A percentile compares a stretch with the other conserved stretches of the same genome.
phyloP scores from a whole-genome alignment of 2,797 vertebrate genomes.

The Manis crassicaudata region DNA sequence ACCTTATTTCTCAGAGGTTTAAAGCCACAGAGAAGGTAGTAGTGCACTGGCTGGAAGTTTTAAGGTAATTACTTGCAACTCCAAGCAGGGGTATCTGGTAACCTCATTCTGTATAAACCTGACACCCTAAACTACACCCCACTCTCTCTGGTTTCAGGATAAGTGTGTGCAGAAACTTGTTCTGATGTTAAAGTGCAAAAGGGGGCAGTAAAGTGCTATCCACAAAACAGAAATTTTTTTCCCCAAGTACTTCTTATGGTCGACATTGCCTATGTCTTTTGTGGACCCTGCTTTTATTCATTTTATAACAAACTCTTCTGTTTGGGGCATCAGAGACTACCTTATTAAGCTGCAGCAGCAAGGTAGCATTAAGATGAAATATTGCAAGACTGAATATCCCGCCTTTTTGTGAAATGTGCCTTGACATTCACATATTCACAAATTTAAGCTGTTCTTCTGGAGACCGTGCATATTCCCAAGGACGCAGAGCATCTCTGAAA shows the following conservation, averaged over 20 bases:
- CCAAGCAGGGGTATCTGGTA: constrained; percentile 49
- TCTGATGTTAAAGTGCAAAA: constrained; percentile 88
- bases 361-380: neutral
- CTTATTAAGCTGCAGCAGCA: neutral
- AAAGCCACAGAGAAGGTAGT: constrained; percentile 55
- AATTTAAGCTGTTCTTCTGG: constrained; percentile 48
- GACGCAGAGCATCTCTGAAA: constrained; percentile 68
- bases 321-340: constrained; percentile 37
- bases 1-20: constrained; percentile 65
- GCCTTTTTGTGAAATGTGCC: constrained; percentile 57
- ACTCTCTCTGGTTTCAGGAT: constrained; percentile 61
- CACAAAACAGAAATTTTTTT: constrained; percentile 74
- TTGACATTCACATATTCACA: constrained; percentile 16
- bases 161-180: constrained; percentile 78
- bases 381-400: neutral
- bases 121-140: neutral
- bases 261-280: constrained; percentile 60
- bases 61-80: constrained; percentile 67
- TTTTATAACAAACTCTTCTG: constrained; percentile 58
- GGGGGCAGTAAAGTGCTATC: constrained; percentile 89
- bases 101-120: constrained; percentile 40
- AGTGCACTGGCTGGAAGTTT: constrained; percentile 56
- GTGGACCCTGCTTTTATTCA: constrained; percentile 47
- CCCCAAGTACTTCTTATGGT: constrained; percentile 61
- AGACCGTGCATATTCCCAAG: constrained; percentile 50